Evolutionary conservation across 2,797 vertebrate genomes (phyloP), one percentile per base, ranked within the genome.

Genomic region (Decapterus maruadsi): DNA sequence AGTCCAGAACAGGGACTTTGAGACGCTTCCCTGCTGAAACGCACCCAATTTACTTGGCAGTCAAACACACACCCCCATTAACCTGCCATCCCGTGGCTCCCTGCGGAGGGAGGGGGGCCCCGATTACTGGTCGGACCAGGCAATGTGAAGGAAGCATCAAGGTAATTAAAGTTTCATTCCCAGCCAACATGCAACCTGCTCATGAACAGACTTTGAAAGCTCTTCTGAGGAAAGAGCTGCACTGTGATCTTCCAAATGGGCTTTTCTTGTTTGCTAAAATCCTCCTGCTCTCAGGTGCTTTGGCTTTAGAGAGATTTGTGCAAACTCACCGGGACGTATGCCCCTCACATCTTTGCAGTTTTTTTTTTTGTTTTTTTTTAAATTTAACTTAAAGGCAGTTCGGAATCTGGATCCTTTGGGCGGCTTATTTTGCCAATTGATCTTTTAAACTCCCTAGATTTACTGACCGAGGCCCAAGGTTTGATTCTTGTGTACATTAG

Each of bases 151-250:
- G 78, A 83, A 87, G 74, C 78, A 87, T 90, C 80, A 80, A 78
- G 79, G 87, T 91, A 92, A 93, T 92, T 92, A 90, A 93, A 93
- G 87, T 93, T 93, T 91, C 78, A 90, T 86, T 87, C 75, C 74
- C 75, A 68, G 75, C 74, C 78, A 84, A 78, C 73, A 77, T 85
- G 75, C 80, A 77, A 63, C 84, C 75, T 83, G 75, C 69, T 80
- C 77, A 80, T 38, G 59, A 78, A 61, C 72, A 68, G 65, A 68
- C 48, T 79, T 56, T 80, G 53, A 83, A 77, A 78, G 73, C 80
- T 63, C 53, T 64, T 82, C 48, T 29, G 62, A 69, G 83, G 16
- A 71, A 59, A 64, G 65, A 66, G 62, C 31, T 36, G 40, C 70
- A 38, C 64, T 71, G 58, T 64, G 80, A 85, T 69, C 3, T 20